Conservation (phyloP, 2,113 vertebrate genomes). For the Mustela lutreola region DNA sequence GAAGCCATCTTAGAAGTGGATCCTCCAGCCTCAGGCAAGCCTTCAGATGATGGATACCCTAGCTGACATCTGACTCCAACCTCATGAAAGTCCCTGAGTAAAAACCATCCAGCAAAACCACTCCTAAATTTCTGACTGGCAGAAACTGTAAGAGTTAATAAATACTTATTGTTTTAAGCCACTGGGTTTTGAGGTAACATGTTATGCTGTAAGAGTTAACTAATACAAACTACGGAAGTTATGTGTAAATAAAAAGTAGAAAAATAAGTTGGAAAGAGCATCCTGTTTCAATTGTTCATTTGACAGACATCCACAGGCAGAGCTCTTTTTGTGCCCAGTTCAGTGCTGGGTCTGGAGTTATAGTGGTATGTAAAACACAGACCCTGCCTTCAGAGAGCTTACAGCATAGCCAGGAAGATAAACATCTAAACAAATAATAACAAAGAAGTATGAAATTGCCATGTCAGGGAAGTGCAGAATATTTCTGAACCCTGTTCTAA, state of each 20-base stretch:
- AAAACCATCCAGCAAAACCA: neutral
- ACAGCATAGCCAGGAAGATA: neutral
- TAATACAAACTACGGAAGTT: neutral
- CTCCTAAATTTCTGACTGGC: neutral
- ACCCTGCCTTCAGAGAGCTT: neutral
- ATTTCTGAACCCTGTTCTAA: neutral
- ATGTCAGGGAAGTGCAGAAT: neutral
- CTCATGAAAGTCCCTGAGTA: neutral
- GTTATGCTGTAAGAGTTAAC: neutral
- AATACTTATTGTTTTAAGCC: neutral
- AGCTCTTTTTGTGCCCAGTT: neutral
- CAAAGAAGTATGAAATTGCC: neutral
- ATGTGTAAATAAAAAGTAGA: neutral
- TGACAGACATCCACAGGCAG: neutral
- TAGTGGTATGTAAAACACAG: neutral
- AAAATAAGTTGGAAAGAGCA: slow-evolving; percentile 25
- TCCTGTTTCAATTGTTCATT: neutral
- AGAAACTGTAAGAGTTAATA: neutral
- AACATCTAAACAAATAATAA: neutral
- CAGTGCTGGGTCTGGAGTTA: neutral
- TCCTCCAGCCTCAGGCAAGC: neutral
- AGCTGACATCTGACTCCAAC: neutral
- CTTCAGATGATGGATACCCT: neutral
- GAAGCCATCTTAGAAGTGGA: neutral
- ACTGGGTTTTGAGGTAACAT: neutral